Conservation (phyloP, 2,797 vertebrate genomes). For the Gobio occitaniae region DNA sequence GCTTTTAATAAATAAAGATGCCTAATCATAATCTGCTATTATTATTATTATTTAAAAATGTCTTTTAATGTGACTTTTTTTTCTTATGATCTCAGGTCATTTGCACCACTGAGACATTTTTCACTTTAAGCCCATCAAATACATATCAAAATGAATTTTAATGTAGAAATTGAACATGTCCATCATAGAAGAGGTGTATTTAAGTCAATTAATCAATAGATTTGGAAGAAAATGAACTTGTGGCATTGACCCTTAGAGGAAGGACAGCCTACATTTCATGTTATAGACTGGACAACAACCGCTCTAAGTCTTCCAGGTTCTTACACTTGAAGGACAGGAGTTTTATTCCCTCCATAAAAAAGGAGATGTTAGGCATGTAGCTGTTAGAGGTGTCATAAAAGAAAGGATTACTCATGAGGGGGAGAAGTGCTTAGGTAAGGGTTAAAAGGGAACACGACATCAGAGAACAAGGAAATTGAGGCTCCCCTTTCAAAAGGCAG, state of each 20-base stretch:
- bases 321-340: conserved; percentile 41
- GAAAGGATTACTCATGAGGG: conserved; percentile 54
- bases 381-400: conserved; percentile 65
- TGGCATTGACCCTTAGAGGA: background rate
- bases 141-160: background rate
- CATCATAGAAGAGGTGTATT: background rate
- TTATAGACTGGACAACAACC: conserved; percentile 34
- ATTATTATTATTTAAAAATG: background rate
- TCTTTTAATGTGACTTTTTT: background rate
- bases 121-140: background rate
- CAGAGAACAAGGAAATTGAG: conserved; percentile 61
- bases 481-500: conserved; percentile 42
- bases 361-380: conserved; percentile 64
- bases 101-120: background rate
- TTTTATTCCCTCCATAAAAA: conserved; percentile 33
- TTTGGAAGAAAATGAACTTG: background rate
- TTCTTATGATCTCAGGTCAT: background rate
- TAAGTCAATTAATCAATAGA: background rate
- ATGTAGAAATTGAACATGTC: background rate
- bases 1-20: background rate
- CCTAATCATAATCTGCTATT: background rate
- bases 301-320: background rate
- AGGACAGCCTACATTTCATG: background rate
- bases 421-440: conserved; percentile 57
- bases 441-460: conserved; percentile 57